These are phyloP conservation scores for Lasioglossum vierecki DNA, from an alignment of 2,888 invertebrate genomes.

Conservation along the genomic window DNA sequence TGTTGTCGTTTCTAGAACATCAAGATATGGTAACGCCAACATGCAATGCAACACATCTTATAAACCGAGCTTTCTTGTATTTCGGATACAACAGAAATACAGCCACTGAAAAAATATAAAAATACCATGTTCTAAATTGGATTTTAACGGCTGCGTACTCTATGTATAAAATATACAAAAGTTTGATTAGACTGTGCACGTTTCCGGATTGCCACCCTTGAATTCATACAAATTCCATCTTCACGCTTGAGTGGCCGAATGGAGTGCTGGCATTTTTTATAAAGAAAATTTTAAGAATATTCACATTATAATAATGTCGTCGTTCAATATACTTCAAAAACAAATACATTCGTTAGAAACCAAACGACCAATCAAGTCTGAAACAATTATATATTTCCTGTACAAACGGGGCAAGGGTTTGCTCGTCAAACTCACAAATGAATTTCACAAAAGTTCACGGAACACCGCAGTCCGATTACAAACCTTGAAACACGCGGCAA, in stretches of 20 bases:
- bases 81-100: not conserved
- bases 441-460: not conserved
- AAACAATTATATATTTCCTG: not conserved
- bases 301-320: too few relatives aligned
- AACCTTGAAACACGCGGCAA: not conserved
- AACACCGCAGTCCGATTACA: not conserved
- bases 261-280: not conserved
- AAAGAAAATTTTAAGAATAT: not conserved
- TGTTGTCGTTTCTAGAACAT: not conserved
- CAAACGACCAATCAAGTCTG: not conserved
- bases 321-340: too few relatives aligned
- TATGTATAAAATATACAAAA: not conserved
- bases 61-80: not conserved
- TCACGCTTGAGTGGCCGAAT: not conserved
- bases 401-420: not conserved
- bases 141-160: not conserved
- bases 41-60: not conserved
- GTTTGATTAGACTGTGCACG: not conserved
- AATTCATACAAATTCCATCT: not conserved
- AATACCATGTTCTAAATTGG: not conserved
- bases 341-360: not conserved
- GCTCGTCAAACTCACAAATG: not conserved
- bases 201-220: not conserved
- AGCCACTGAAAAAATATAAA: not conserved
- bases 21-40: not conserved